Evolutionary conservation across 2,888 invertebrate species (phyloP).

Genomic region (Thecocarcelia acutangulata): DNA sequence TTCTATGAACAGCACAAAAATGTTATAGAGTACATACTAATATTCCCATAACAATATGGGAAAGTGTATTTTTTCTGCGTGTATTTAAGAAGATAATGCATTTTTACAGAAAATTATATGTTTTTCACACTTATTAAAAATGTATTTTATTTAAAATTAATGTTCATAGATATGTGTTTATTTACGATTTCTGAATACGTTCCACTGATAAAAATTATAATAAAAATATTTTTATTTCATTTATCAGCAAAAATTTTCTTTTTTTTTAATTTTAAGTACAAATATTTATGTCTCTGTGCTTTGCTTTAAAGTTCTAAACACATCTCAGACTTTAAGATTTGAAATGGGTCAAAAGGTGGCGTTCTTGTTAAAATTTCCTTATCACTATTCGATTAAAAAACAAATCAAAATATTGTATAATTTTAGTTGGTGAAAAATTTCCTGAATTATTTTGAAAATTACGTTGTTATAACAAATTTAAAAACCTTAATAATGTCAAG

Average conservation of each 20-base stretch:
- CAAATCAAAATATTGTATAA: constrained; percentile 28
- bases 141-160: too few relatives aligned
- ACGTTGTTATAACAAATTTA: too few relatives aligned
- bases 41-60: too few relatives aligned
- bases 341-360: constrained; percentile 76
- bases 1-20: too few relatives aligned
- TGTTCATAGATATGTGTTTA: too few relatives aligned
- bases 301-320: constrained; percentile 30
- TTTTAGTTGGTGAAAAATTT: neutral
- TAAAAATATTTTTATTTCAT: constrained; percentile 6
- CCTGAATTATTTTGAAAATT: too few relatives aligned
- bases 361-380: constrained; percentile 57
- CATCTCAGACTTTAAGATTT: constrained; percentile 53
- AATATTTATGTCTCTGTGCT: constrained; percentile 3
- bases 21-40: too few relatives aligned
- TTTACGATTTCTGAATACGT: neutral
- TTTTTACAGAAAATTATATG: too few relatives aligned
- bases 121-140: too few relatives aligned
- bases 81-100: too few relatives aligned
- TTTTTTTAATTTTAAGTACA: constrained; percentile 21
- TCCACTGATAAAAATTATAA: constrained; percentile 30
- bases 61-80: too few relatives aligned
- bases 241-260: constrained; percentile 33
- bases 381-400: constrained; percentile 53
- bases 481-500: too few relatives aligned